phyloP scores from a whole-genome alignment of 1,140 invertebrate species.

The Cotesia chilonis region DNA sequence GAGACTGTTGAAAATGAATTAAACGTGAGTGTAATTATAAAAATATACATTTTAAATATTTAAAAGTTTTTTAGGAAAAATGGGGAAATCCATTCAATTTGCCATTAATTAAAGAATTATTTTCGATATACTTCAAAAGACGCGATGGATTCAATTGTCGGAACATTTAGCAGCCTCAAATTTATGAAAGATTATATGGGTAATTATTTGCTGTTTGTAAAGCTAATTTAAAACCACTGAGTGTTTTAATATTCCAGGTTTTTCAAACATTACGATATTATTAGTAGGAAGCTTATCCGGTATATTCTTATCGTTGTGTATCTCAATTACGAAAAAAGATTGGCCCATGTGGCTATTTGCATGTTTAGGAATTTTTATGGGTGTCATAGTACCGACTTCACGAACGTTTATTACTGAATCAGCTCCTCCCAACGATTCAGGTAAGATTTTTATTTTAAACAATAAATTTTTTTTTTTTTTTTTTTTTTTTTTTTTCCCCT shows the following conservation, averaged over 20 bases:
- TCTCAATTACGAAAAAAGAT: constrained; percentile 66
- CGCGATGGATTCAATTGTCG: constrained; percentile 66
- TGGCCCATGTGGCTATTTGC: constrained; percentile 74
- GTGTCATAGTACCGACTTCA: constrained; percentile 69
- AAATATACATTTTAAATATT: background rate
- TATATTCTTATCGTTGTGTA: constrained; percentile 33
- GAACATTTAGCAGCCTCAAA: constrained; percentile 37
- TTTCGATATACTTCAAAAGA: constrained; percentile 68
- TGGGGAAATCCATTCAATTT: constrained; percentile 66
- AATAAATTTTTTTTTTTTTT: too few relatives aligned
- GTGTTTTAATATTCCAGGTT: constrained; percentile 37
- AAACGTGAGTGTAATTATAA: constrained; percentile 25
- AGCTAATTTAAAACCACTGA: too few relatives aligned
- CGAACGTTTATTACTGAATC: constrained; percentile 74
- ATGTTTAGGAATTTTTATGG: constrained; percentile 66
- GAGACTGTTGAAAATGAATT: constrained; percentile 43
- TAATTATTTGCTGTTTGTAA: background rate
- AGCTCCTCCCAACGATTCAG: constrained; percentile 71
- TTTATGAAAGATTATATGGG: constrained; percentile 21
- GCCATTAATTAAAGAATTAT: constrained; percentile 69
- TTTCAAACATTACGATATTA: constrained; percentile 40
- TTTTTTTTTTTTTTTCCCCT: too few relatives aligned
- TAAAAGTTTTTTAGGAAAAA: constrained; percentile 54
- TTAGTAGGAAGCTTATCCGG: constrained; percentile 43
- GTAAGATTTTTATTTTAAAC: constrained; percentile 55